phyloP scores from a whole-genome alignment of 2,797 vertebrate species.

The Bradypodion pumilum region DNA sequence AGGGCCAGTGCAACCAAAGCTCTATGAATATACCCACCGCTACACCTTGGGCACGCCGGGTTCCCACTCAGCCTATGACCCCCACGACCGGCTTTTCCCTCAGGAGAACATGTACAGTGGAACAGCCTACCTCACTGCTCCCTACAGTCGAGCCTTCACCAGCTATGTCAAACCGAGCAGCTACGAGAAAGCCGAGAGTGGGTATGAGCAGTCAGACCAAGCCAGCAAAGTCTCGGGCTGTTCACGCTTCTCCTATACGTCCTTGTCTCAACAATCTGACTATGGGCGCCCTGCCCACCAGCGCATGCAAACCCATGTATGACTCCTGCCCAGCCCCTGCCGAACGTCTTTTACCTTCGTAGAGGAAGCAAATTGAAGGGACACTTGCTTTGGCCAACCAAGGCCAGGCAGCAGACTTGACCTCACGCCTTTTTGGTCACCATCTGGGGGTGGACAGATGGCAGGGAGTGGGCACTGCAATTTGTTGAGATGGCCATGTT shows the following conservation, averaged over 20 bases:
- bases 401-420: not conserved
- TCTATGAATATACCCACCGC: constrained; percentile 83
- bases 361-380: not conserved
- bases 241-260: constrained; percentile 86
- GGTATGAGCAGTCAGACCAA: constrained; percentile 83
- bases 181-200: constrained; percentile 82
- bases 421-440: not conserved
- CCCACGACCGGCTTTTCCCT: constrained; percentile 67
- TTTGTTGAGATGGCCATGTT: not conserved
- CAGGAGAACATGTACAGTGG: constrained; percentile 70
- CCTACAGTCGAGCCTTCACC: constrained; percentile 87
- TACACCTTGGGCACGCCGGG: constrained; percentile 80
- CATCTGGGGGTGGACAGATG: not conserved
- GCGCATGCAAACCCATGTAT: constrained; percentile 94
- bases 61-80: constrained; percentile 77
- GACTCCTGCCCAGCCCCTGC: constrained; percentile 59
- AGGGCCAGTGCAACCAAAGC: constrained; percentile 35
- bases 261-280: constrained; percentile 85
- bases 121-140: constrained; percentile 82
- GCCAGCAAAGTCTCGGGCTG: constrained; percentile 83
- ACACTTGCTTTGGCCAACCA: not conserved
- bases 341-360: not conserved
- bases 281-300: constrained; percentile 84
- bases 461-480: not conserved
- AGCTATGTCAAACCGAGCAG: constrained; percentile 86